phyloP scores from a whole-genome alignment of 1,140 invertebrate species.

The Amphibalanus amphitrite region DNA sequence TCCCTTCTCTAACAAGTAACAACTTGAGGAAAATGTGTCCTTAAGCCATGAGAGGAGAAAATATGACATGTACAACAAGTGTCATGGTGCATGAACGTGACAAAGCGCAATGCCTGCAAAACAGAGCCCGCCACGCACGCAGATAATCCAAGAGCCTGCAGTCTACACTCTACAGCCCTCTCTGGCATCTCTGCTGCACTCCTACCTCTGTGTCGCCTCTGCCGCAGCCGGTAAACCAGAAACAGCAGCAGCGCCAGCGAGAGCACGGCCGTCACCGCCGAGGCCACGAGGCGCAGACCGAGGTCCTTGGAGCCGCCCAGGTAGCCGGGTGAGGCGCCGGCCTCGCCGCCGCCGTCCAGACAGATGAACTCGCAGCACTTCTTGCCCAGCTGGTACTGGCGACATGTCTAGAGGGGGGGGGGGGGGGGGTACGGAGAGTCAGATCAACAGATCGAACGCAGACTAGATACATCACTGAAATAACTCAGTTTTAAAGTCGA shows the following conservation, averaged over 20 bases:
- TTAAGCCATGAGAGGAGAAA: too few species aligned
- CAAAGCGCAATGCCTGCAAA: too few species aligned
- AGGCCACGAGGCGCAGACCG: conserved; percentile 57
- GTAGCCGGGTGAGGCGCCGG: conserved; percentile 22
- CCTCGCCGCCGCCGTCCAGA: conserved; percentile 27
- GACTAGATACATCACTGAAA: not conserved
- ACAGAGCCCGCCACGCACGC: too few species aligned
- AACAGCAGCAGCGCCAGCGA: conserved; percentile 59
- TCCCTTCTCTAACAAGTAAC: too few species aligned
- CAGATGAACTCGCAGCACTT: conserved; percentile 78
- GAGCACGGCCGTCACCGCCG: conserved; percentile 59
- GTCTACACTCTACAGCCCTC: too few species aligned
- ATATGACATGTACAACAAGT: too few species aligned
- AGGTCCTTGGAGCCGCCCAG: conserved; percentile 45
- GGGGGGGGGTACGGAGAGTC: not conserved
- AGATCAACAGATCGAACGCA: not conserved
- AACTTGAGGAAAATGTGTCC: too few species aligned
- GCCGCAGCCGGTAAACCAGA: conserved; percentile 56
- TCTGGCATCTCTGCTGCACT: too few species aligned
- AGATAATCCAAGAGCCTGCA: too few species aligned
- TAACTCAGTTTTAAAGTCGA: not conserved
- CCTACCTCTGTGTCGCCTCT: conserved; percentile 49
- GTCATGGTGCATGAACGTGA: too few species aligned
- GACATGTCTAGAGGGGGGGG: conserved; percentile 47
- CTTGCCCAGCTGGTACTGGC: conserved; percentile 58